Evolutionary conservation across 2,888 invertebrate species (phyloP).

Genomic region (Liodrosophila aerea): DNA sequence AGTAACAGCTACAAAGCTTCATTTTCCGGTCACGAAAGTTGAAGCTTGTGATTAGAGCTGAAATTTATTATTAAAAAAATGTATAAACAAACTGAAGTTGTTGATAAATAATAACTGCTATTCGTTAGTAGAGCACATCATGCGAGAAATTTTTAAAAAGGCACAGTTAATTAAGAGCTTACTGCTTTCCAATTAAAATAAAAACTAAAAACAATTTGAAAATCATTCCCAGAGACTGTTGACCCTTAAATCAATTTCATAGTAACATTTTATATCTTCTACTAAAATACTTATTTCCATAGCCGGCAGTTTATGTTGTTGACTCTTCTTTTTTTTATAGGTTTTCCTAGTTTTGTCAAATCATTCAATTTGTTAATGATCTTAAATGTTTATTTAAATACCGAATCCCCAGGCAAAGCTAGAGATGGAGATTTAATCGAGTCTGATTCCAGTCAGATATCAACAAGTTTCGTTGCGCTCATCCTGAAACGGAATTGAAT

Average conservation of each 20-base stretch:
- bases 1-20: slow-evolving; percentile 59
- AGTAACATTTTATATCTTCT: slow-evolving; percentile 20
- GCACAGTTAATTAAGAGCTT: too few species aligned
- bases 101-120: not conserved
- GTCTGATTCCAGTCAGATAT: slow-evolving; percentile 4
- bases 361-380: slow-evolving; percentile 52
- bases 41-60: slow-evolving; percentile 27
- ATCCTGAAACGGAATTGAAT: slow-evolving; percentile 22
- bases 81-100: slow-evolving; percentile 13
- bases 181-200: too few species aligned
- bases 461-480: slow-evolving; percentile 28
- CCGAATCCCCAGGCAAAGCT: slow-evolving; percentile 4
- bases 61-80: slow-evolving; percentile 32
- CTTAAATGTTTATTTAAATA: slow-evolving; percentile 36
- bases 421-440: slow-evolving; percentile 19
- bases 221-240: slow-evolving; percentile 13
- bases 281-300: slow-evolving; percentile 20
- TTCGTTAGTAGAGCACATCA: too few species aligned
- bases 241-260: slow-evolving; percentile 19
- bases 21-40: slow-evolving; percentile 62
- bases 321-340: slow-evolving; percentile 26
- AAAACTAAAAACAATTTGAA: too few species aligned
- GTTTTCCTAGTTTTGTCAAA: slow-evolving; percentile 25
- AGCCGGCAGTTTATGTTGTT: slow-evolving; percentile 27
- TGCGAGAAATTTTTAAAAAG: too few species aligned